Conservation (phyloP, 64 coral and sea anemone species). For the Exaiptasia diaphana region DNA sequence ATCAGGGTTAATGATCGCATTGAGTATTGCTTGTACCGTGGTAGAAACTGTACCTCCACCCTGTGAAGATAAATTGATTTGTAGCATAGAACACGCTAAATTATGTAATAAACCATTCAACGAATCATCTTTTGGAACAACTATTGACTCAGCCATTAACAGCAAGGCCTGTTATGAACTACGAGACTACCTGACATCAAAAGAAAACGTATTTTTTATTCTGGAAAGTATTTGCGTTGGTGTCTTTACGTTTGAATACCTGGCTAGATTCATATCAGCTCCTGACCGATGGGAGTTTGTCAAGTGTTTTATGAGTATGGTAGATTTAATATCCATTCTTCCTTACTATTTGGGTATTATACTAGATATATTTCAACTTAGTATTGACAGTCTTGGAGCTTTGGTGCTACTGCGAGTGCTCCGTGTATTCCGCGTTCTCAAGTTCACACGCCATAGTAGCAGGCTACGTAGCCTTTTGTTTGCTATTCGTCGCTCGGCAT, state of each 20-base stretch:
- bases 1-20: slow-evolving; percentile 69
- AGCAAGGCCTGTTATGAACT: slow-evolving; percentile 32
- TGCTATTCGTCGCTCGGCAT: slow-evolving; percentile 84
- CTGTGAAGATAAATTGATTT: slow-evolving; percentile 67
- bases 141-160: neutral
- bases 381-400: slow-evolving; percentile 63
- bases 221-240: slow-evolving; percentile 66
- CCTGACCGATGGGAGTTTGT: slow-evolving; percentile 61
- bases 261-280: slow-evolving; percentile 56
- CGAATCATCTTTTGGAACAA: neutral
- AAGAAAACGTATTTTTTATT: slow-evolving; percentile 45
- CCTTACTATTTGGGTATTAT: slow-evolving; percentile 66
- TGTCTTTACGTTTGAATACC: slow-evolving; percentile 73
- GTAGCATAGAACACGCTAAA: neutral
- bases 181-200: slow-evolving; percentile 15
- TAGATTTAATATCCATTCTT: slow-evolving; percentile 77
- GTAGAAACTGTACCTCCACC: slow-evolving; percentile 70
- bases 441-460: slow-evolving; percentile 78
- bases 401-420: slow-evolving; percentile 75
- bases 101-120: neutral
- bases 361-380: slow-evolving; percentile 29
- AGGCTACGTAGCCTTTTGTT: slow-evolving; percentile 76
- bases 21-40: slow-evolving; percentile 88
- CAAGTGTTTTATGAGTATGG: slow-evolving; percentile 70
- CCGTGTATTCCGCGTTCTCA: slow-evolving; percentile 83